These are phyloP conservation scores for Erethizon dorsatum DNA, from an alignment of 2,797 vertebrate genomes.

Conservation along the genomic window DNA sequence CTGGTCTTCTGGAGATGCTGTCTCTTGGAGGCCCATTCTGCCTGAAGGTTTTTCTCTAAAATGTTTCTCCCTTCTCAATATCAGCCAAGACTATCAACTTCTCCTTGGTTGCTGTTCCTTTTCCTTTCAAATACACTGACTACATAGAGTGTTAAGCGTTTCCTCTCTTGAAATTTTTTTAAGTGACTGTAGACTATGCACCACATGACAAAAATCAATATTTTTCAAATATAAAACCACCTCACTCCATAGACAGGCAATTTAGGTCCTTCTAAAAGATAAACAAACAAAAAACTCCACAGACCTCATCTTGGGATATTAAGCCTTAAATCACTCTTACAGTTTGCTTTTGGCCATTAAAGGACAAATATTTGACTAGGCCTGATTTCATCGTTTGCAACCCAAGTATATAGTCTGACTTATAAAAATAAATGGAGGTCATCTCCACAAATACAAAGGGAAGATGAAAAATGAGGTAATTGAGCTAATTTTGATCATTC, in stretches of 20 bases:
- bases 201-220: neutral
- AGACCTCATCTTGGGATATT: slow-evolving; percentile 2
- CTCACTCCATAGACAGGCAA: slow-evolving; percentile 1
- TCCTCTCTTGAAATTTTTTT: neutral
- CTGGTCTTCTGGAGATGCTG: neutral
- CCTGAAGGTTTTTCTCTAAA: slow-evolving; percentile 57
- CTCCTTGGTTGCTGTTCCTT: neutral
- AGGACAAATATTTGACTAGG: slow-evolving; percentile 22
- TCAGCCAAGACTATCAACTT: neutral
- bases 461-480: neutral
- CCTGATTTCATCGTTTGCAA: slow-evolving; percentile 16
- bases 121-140: neutral
- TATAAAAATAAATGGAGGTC: slow-evolving; percentile 62
- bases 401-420: neutral
- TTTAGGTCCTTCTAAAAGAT: slow-evolving; percentile 8
- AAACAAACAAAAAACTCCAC: neutral
- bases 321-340: slow-evolving; percentile 46
- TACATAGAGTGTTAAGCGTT: neutral
- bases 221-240: slow-evolving; percentile 57
- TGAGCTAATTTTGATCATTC: slow-evolving; percentile 2
- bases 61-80: neutral
- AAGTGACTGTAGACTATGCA: neutral
- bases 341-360: slow-evolving; percentile 2
- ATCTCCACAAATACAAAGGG: neutral
- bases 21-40: slow-evolving; percentile 12